Percentiles rank a stretch among this genome's conserved stretches.
Conservation (phyloP, 2,113 vertebrate species). For the Cyphomyrus plagiostoma region DNA sequence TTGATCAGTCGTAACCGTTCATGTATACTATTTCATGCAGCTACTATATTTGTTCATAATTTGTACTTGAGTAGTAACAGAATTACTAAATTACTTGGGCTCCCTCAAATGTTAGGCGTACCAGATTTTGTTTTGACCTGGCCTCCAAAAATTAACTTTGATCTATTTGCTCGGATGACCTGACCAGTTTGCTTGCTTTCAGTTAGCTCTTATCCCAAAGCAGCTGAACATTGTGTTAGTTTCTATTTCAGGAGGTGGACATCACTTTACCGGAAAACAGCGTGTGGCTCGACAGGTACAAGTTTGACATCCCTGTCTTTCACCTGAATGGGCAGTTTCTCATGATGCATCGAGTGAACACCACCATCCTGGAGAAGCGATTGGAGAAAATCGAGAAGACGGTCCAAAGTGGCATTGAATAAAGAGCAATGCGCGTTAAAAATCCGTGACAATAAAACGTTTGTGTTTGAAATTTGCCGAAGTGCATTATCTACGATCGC, state of each 20-base stretch:
- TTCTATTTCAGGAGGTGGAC: constrained; percentile 76
- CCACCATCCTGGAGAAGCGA: constrained; percentile 59
- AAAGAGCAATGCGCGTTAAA: background rate
- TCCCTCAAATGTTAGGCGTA: background rate
- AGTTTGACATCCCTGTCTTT: constrained; percentile 77
- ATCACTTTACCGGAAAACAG: constrained; percentile 72
- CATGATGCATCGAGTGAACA: constrained; percentile 76
- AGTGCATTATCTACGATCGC: background rate
- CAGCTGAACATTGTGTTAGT: constrained; percentile 48
- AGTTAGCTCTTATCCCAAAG: background rate
- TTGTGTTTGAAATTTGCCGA: background rate
- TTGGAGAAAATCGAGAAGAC: constrained; percentile 57
- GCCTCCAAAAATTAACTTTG: background rate
- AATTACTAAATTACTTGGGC: background rate
- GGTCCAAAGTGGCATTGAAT: background rate
- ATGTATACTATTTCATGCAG: background rate
- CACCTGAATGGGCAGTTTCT: constrained; percentile 77
- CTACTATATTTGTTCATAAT: background rate
- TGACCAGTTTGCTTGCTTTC: background rate
- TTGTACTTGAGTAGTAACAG: background rate
- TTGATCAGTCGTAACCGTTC: background rate
- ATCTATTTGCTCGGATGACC: background rate
- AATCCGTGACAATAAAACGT: background rate
- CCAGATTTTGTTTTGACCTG: background rate
- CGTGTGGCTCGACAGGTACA: constrained; percentile 71